Conservation (phyloP, 1,140 invertebrate genomes). For the Atta texana region DNA sequence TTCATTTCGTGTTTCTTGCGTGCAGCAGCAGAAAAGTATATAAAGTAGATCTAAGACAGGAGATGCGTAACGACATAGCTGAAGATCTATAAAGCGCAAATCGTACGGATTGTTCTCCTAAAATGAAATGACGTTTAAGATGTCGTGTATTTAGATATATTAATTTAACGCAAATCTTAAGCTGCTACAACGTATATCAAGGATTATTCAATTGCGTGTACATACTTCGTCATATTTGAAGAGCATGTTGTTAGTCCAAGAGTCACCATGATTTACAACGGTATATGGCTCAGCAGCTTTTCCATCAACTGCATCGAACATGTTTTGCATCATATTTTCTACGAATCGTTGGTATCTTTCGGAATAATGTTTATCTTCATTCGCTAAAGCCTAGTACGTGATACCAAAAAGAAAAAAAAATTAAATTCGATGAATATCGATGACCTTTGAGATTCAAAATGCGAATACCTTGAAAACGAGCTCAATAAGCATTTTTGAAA, state of each 20-base stretch:
- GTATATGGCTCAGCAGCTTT: slow-evolving; percentile 74
- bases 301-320: slow-evolving; percentile 46
- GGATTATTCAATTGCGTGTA: neutral
- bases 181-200: neutral
- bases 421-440: neutral
- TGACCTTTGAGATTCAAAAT: neutral
- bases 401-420: neutral
- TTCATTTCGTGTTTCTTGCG: slow-evolving; percentile 81
- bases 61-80: slow-evolving; percentile 85
- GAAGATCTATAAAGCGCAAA: slow-evolving; percentile 86
- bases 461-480: neutral
- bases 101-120: slow-evolving; percentile 59
- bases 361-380: slow-evolving; percentile 61
- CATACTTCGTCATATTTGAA: slow-evolving; percentile 77
- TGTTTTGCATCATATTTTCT: slow-evolving; percentile 33
- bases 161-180: neutral
- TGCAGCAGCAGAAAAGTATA: slow-evolving; percentile 86
- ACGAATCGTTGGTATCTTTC: slow-evolving; percentile 57
- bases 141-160: neutral
- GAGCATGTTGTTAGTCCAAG: slow-evolving; percentile 80
- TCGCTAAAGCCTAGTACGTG: slow-evolving; percentile 62
- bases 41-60: slow-evolving; percentile 86
- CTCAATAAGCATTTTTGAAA: neutral
- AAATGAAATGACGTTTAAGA: slow-evolving; percentile 3
- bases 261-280: slow-evolving; percentile 80